phyloP scores from a whole-genome alignment of 2,888 invertebrate genomes.

The Dicranocentrus wangi region DNA sequence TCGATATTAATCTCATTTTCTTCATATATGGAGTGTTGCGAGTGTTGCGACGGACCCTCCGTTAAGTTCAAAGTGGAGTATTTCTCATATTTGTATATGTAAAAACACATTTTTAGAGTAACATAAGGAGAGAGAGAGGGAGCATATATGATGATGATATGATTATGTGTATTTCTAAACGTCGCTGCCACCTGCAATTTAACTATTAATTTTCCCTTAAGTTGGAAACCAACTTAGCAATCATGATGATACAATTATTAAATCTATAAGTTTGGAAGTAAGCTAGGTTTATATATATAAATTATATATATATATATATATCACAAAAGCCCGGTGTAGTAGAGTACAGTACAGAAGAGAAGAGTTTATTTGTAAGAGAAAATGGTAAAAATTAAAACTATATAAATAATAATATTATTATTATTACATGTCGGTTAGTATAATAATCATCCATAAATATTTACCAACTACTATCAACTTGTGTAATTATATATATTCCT shows the following conservation, averaged over 20 bases:
- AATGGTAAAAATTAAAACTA: background rate
- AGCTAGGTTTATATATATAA: too few relatives aligned
- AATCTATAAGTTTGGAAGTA: too few relatives aligned
- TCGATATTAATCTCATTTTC: slow-evolving; percentile 45
- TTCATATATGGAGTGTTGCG: too few relatives aligned
- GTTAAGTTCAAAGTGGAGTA: background rate
- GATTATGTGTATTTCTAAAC: too few relatives aligned
- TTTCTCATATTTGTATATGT: background rate
- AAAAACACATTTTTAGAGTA: too few relatives aligned
- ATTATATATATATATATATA: slow-evolving; percentile 25
- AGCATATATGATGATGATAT: too few relatives aligned
- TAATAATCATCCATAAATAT: too few relatives aligned
- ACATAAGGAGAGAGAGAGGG: too few relatives aligned
- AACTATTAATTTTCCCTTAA: background rate
- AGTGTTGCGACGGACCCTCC: too few relatives aligned
- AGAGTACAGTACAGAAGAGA: slow-evolving; percentile 58
- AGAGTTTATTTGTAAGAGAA: slow-evolving; percentile 45
- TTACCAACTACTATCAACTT: background rate
- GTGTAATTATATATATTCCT: slow-evolving; percentile 30
- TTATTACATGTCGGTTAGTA: too few relatives aligned
- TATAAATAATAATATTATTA: background rate
- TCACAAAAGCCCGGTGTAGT: slow-evolving; percentile 56
- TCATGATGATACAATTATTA: slow-evolving; percentile 26
- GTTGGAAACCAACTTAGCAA: slow-evolving; percentile 22
- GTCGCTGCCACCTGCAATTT: too few relatives aligned